phyloP scores from a whole-genome alignment of 2,797 vertebrate species.

The Distichodus sexfasciatus region DNA sequence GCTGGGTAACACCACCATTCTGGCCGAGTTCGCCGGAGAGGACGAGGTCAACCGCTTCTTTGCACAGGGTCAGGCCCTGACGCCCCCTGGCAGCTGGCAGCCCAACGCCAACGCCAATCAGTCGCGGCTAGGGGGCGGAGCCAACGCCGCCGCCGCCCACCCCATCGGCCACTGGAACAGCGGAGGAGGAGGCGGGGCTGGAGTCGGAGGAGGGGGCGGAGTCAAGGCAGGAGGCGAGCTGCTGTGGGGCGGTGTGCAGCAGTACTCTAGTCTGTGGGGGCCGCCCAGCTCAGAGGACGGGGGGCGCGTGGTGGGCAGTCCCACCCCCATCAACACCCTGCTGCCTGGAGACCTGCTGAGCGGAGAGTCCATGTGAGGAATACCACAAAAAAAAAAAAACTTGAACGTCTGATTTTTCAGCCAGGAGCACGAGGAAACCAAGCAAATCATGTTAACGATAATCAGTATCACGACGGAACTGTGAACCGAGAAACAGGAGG shows the following conservation, averaged over 20 bases:
- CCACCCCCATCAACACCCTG: constrained; percentile 91
- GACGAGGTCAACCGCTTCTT: constrained; percentile 99
- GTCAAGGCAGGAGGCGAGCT: constrained; percentile 87
- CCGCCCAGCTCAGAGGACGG: constrained; percentile 83
- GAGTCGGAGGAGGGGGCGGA: constrained; percentile 61
- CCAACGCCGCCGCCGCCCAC: constrained; percentile 83
- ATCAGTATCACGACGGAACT: constrained; percentile 70
- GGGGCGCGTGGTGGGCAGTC: constrained; percentile 85
- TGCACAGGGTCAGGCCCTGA: constrained; percentile 97
- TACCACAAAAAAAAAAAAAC: constrained; percentile 65
- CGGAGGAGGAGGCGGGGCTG: constrained; percentile 5
- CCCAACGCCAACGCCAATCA: constrained; percentile 88
- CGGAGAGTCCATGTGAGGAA: constrained; percentile 91
- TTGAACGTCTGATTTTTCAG: constrained; percentile 54
- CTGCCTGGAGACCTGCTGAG: constrained; percentile 96
- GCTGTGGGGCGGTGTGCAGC: constrained; percentile 92
- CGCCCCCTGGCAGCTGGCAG: constrained; percentile 91
- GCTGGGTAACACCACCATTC: constrained; percentile 98
- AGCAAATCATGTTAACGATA: constrained; percentile 75
- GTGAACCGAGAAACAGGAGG: constrained; percentile 61
- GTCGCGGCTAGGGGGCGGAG: constrained; percentile 83
- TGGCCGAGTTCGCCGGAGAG: constrained; percentile 97
- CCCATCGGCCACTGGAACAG: constrained; percentile 92
- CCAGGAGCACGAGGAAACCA: constrained; percentile 71
- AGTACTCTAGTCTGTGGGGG: constrained; percentile 96